These are phyloP conservation scores for Euura saliciscinereae DNA, from an alignment of 1,140 invertebrate genomes.

Conservation along the genomic window DNA sequence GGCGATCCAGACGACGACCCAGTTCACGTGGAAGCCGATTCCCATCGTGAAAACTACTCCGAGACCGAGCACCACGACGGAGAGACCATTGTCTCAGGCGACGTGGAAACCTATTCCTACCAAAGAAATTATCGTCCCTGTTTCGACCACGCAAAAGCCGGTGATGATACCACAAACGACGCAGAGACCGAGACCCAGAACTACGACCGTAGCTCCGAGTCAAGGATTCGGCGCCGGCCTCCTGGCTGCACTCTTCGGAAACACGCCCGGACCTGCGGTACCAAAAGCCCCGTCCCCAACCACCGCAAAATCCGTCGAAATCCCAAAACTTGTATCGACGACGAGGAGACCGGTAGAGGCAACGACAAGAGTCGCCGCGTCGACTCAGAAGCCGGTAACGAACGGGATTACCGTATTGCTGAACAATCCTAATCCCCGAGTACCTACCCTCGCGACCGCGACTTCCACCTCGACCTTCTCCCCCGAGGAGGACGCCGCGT, in stretches of 20 bases:
- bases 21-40: slow-evolving; percentile 17
- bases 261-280: slow-evolving; percentile 17
- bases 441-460: slow-evolving; percentile 21
- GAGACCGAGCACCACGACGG: slow-evolving; percentile 12
- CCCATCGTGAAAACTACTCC: slow-evolving; percentile 11
- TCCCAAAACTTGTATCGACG: slow-evolving; percentile 27
- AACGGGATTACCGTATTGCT: slow-evolving; percentile 20
- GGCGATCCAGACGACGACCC: slow-evolving; percentile 7
- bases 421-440: slow-evolving; percentile 31
- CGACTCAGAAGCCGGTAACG: slow-evolving; percentile 9
- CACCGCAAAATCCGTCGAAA: slow-evolving; percentile 11
- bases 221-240: slow-evolving; percentile 45
- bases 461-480: slow-evolving; percentile 44
- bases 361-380: background rate
- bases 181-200: slow-evolving; percentile 29
- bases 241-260: slow-evolving; percentile 48
- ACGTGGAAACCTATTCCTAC: slow-evolving; percentile 8
- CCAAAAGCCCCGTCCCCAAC: slow-evolving; percentile 20
- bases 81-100: slow-evolving; percentile 9
- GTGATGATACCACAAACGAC: slow-evolving; percentile 32
- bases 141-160: slow-evolving; percentile 33
- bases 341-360: slow-evolving; percentile 10
- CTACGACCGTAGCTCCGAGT: slow-evolving; percentile 27
- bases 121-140: slow-evolving; percentile 27
- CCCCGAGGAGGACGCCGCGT: slow-evolving; percentile 51